phyloP scores from a whole-genome alignment of 2,888 invertebrate species.

The Amphipoea lucens region DNA sequence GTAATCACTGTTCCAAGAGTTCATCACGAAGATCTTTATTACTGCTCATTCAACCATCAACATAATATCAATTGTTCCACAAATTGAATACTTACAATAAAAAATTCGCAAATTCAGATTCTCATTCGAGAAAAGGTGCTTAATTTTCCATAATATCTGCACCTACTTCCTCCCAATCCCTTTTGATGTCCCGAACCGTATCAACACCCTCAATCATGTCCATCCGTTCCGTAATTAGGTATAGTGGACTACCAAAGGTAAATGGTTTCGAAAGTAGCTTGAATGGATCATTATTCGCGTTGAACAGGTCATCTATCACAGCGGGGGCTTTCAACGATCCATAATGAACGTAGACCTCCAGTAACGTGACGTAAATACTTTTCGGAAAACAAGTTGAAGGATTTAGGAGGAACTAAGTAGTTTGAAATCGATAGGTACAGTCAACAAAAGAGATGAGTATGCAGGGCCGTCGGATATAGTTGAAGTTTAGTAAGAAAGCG shows the following conservation, averaged over 20 bases:
- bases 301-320: slow-evolving; percentile 84
- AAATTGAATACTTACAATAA: slow-evolving; percentile 23
- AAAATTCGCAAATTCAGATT: slow-evolving; percentile 32
- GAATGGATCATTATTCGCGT: slow-evolving; percentile 84
- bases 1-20: slow-evolving; percentile 7
- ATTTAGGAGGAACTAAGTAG: slow-evolving; percentile 20
- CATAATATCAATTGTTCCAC: background rate
- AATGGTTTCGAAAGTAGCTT: slow-evolving; percentile 72
- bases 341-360: slow-evolving; percentile 78
- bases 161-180: slow-evolving; percentile 8
- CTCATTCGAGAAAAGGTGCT: slow-evolving; percentile 8
- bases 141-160: slow-evolving; percentile 12
- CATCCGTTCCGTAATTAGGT: slow-evolving; percentile 63
- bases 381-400: slow-evolving; percentile 50
- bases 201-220: slow-evolving; percentile 56
- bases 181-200: slow-evolving; percentile 45
- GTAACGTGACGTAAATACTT: slow-evolving; percentile 63
- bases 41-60: slow-evolving; percentile 7
- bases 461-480: no score
- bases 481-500: no score
- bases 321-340: slow-evolving; percentile 76
- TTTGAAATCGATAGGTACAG: slow-evolving; percentile 26
- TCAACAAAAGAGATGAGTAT: no score
- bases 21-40: background rate
- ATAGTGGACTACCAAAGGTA: slow-evolving; percentile 65